Evolutionary conservation across 2,797 vertebrate species (phyloP).

Genomic region (Cirrhinus molitorella): DNA sequence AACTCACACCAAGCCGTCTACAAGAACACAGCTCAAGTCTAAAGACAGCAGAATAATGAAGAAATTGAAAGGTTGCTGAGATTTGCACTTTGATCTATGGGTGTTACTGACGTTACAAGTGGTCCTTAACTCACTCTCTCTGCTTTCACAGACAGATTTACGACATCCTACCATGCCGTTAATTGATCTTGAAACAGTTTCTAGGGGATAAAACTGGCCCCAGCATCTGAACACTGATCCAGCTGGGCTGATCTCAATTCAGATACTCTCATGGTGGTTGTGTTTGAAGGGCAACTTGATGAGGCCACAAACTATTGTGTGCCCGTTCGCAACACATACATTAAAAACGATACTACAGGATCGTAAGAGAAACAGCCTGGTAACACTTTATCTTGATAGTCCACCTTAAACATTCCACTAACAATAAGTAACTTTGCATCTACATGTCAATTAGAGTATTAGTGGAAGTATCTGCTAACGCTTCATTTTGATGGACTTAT

Average conservation of each 20-base stretch:
- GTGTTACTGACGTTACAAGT: conserved; percentile 17
- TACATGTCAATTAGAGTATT: not conserved
- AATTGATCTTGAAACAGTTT: conserved; percentile 34
- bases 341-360: not conserved
- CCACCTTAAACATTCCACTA: not conserved
- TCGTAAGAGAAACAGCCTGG: not conserved
- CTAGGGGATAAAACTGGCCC: conserved; percentile 1
- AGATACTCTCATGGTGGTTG: conserved; percentile 11
- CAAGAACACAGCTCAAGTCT: not conserved
- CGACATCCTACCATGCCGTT: not conserved
- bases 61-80: conserved; percentile 23
- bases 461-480: not conserved
- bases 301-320: not conserved
- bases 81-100: conserved; percentile 26
- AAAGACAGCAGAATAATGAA: conserved; percentile 47
- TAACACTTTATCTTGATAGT: not conserved
- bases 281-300: conserved; percentile 1
- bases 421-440: not conserved
- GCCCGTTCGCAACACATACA: not conserved
- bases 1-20: not conserved
- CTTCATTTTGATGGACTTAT: not conserved
- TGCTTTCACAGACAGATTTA: conserved; percentile 24
- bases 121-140: conserved; percentile 21
- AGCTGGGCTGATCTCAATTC: not conserved
- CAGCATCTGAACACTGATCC: conserved; percentile 12